Conservation (phyloP, 2,113 vertebrate genomes). For the Piaya cayana region DNA sequence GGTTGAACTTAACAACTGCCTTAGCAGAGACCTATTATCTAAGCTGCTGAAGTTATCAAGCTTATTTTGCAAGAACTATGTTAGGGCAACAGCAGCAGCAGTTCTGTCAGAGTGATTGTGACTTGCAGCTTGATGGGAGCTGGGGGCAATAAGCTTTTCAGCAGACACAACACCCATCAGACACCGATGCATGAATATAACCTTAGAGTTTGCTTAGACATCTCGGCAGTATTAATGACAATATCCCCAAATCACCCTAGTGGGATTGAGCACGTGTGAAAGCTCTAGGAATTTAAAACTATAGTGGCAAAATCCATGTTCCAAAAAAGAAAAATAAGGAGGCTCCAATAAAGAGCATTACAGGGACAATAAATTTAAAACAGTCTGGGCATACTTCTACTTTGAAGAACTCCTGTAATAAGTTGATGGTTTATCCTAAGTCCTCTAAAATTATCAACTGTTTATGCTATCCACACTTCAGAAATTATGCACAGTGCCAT, state of each 20-base stretch:
- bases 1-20: not conserved
- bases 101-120: not conserved
- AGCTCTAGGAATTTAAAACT: not conserved
- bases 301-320: not conserved
- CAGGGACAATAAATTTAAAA: not conserved
- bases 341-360: not conserved
- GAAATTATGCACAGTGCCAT: not conserved
- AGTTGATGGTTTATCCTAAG: not conserved
- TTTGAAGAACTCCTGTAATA: not conserved
- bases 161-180: not conserved
- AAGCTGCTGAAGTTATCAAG: not conserved
- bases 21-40: not conserved
- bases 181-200: not conserved
- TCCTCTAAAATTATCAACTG: not conserved
- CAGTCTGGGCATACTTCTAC: not conserved
- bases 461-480: not conserved
- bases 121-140: not conserved
- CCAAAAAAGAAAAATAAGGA: not conserved
- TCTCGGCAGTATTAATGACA: conserved; percentile 34
- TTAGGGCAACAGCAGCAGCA: not conserved
- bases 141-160: not conserved
- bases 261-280: not conserved
- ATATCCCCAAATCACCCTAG: not conserved
- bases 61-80: not conserved
- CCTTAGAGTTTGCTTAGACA: conserved; percentile 6